These are phyloP conservation scores for Plagodis pulveraria DNA, from an alignment of 2,888 invertebrate genomes.

Conservation along the genomic window DNA sequence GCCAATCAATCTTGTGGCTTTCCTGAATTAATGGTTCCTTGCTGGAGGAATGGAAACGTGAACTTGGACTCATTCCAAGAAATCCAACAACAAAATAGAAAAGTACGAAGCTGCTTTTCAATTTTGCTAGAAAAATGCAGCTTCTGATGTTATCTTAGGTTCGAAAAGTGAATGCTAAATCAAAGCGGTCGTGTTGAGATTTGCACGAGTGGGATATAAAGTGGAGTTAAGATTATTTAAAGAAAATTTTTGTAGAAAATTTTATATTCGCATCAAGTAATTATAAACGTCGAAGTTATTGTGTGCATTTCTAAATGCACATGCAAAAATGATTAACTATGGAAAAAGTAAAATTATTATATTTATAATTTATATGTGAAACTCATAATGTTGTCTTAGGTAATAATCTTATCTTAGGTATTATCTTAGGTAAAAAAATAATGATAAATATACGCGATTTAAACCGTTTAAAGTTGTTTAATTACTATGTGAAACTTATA, in stretches of 20 bases:
- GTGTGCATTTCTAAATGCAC: too few species aligned
- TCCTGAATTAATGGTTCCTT: slow-evolving; percentile 37
- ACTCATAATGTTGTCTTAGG: too few species aligned
- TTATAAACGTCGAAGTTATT: too few species aligned
- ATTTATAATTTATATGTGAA: too few species aligned
- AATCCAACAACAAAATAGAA: slow-evolving; percentile 33
- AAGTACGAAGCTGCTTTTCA: slow-evolving; percentile 31
- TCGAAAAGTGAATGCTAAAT: slow-evolving; percentile 14
- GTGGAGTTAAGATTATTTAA: not conserved
- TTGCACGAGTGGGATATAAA: not conserved
- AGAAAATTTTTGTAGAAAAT: not conserved
- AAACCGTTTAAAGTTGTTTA: too few species aligned
- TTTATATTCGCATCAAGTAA: too few species aligned
- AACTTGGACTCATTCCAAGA: slow-evolving; percentile 36
- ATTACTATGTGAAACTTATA: too few species aligned
- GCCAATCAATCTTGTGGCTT: slow-evolving; percentile 41
- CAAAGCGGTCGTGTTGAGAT: slow-evolving; percentile 3
- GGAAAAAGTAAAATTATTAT: too few species aligned
- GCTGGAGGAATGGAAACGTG: slow-evolving; percentile 34
- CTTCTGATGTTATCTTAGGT: slow-evolving; percentile 23
- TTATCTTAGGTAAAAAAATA: too few species aligned
- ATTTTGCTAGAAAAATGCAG: slow-evolving; percentile 34
- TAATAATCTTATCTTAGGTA: too few species aligned
- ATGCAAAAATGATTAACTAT: too few species aligned
- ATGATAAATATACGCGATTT: too few species aligned